Percentiles rank a stretch among this genome's conserved stretches.
Conservation (phyloP, 35 echinoderm and acorn worm genomes). For the Amphiura filiformis region DNA sequence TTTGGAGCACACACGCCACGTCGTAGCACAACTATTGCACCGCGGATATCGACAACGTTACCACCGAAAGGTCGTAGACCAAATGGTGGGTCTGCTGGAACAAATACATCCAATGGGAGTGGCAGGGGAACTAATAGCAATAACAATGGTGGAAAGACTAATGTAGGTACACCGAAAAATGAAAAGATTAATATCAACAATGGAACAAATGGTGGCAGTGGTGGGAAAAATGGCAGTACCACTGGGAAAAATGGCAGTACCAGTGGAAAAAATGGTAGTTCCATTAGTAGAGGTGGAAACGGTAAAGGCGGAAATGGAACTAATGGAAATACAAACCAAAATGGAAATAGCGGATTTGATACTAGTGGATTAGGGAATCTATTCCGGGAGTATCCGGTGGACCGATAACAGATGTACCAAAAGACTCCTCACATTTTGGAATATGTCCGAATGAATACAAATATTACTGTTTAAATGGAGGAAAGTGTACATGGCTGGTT, state of each 20-base stretch:
- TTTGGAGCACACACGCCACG: not conserved
- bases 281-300: not conserved
- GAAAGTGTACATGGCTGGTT: constrained; percentile 49
- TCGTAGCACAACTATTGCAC: not conserved
- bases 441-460: constrained; percentile 26
- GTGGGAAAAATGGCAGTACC: not conserved
- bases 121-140: not conserved
- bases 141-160: not conserved
- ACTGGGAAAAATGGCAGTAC: not conserved
- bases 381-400: not conserved
- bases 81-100: not conserved
- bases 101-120: not conserved
- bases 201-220: not conserved
- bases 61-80: not conserved
- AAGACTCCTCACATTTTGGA: constrained; percentile 32
- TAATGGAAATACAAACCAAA: not conserved
- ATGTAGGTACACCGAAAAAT: not conserved
- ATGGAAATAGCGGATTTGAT: constrained; percentile 2
- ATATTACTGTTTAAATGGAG: constrained; percentile 68
- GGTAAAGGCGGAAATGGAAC: not conserved
- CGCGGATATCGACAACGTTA: not conserved
- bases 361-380: not conserved
- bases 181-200: not conserved
- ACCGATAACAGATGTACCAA: not conserved
- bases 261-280: not conserved